Evolutionary conservation across 2,797 vertebrate species (phyloP).

Genomic region (Tachyglossus aculeatus): DNA sequence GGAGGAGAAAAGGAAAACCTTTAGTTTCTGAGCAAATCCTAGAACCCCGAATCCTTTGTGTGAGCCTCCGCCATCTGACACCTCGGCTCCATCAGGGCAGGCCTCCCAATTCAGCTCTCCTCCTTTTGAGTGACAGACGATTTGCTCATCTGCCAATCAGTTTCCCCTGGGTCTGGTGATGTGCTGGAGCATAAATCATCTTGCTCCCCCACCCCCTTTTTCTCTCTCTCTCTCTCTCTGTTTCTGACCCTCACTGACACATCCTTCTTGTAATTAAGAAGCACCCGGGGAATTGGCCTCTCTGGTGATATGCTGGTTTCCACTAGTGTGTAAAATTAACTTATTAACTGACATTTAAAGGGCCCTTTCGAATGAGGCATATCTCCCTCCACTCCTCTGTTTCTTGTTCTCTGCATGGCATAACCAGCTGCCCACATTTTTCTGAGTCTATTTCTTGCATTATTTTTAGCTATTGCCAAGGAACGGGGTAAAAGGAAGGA

Average conservation of each 20-base stretch:
- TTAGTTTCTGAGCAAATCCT: too few species aligned
- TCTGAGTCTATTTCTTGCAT: too few species aligned
- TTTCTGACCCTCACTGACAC: slow-evolving; percentile 26
- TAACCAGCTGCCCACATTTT: too few species aligned
- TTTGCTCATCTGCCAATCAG: slow-evolving; percentile 43
- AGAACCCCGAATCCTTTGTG: too few species aligned
- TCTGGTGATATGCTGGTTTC: slow-evolving; percentile 39
- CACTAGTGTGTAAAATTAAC: slow-evolving; percentile 45
- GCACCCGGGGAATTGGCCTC: slow-evolving; percentile 31
- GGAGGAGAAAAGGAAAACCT: too few species aligned
- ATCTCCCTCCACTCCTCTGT: not conserved
- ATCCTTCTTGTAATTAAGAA: slow-evolving; percentile 61
- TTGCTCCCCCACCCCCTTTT: too few species aligned
- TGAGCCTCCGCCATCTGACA: too few species aligned
- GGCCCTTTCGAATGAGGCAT: not conserved
- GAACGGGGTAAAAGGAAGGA: too few species aligned
- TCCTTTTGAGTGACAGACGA: not conserved
- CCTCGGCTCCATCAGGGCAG: too few species aligned
- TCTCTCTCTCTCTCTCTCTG: too few species aligned
- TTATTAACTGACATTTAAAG: slow-evolving; percentile 53
- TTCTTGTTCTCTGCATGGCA: not conserved
- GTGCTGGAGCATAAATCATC: slow-evolving; percentile 39
- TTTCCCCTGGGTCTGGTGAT: slow-evolving; percentile 6
- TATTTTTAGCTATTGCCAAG: too few species aligned
- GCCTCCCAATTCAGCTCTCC: too few species aligned